phyloP scores from a whole-genome alignment of 2,888 invertebrate genomes.

The Himalopsyche anomala region DNA sequence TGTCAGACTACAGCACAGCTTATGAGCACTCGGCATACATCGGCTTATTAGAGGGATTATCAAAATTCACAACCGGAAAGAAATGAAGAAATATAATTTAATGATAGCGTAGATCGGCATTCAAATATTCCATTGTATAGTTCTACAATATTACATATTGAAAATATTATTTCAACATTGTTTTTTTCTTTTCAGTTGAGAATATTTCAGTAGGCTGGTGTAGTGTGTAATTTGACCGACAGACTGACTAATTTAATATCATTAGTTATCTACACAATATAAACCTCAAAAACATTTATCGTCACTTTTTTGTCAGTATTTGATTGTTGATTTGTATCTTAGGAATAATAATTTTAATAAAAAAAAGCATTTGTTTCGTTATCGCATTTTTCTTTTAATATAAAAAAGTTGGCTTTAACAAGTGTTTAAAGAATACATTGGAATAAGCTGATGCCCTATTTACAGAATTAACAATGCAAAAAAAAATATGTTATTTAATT shows the following conservation, averaged over 20 bases:
- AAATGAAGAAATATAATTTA: constrained; percentile 63
- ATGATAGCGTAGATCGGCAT: constrained; percentile 31
- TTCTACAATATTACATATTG: background rate
- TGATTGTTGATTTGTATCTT: constrained; percentile 36
- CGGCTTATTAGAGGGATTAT: constrained; percentile 89
- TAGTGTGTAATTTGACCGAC: background rate
- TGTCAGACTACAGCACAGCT: constrained; percentile 91
- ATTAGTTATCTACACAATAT: background rate
- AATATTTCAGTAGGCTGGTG: background rate
- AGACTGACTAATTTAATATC: background rate
- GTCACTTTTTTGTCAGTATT: background rate
- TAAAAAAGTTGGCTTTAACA: background rate
- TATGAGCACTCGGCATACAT: constrained; percentile 97
- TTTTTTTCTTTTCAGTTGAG: background rate
- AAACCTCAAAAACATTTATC: background rate
- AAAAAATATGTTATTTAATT: too few species aligned
- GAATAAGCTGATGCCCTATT: background rate
- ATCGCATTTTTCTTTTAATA: constrained; percentile 34
- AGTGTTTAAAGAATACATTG: background rate
- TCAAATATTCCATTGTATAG: constrained; percentile 47
- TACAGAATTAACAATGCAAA: background rate
- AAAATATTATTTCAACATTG: background rate
- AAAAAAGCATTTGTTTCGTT: constrained; percentile 14
- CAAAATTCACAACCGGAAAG: constrained; percentile 87
- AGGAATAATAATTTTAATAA: constrained; percentile 32